Base-by-base conservation (phyloP, 2,797 vertebrate species). In the Schizopygopsis pylzovi region DNA sequence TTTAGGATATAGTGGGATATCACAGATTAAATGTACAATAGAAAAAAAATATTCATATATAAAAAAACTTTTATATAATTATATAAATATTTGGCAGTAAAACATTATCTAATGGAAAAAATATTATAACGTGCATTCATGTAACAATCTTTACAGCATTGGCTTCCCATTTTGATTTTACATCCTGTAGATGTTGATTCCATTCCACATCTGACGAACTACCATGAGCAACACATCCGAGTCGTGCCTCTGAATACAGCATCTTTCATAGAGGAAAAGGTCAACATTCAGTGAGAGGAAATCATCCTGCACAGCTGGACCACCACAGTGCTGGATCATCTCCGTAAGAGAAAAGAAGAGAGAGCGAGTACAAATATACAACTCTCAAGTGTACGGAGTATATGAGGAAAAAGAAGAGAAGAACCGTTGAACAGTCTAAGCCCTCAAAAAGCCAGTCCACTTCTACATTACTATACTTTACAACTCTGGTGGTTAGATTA, bases 221-320 rank as follows among this genome's bases (percentile, higher is more conserved):
- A 91, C 93, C 89, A 89, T 63, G 78, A 87, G 80, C 83, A 84
- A 85, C 81, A 90, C 93, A 93, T 94, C 94, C 93, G 90, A 94
- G 87, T 88, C 82, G 67, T 56, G 88, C 78, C 79, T 92, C 88
- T 90, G 91, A 92, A 94, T 91, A 90, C 89, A 88, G 91, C 89
- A 87, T 63, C 75, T 86, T 81, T 87, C 71, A 87, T 86, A 87
- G 75, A 86, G 65, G 92, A 91, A 93, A 96, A 95, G 95, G 95
- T 95, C 94, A 95, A 90, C 89, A 86, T 94, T 91, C 88, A 90
- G 90, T 91, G 90, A 87, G 88, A 89, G 79, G 84, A 87, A 90
- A 93, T 94, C 92, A 92, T 92, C 91, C 82, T 61, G 91, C 91
- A 49, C 94, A 94, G 93, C 92, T 92, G 92, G 93, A 88, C 85